phyloP scores from a whole-genome alignment of 2,888 invertebrate genomes.

The Prostheceraeus crozeri region DNA sequence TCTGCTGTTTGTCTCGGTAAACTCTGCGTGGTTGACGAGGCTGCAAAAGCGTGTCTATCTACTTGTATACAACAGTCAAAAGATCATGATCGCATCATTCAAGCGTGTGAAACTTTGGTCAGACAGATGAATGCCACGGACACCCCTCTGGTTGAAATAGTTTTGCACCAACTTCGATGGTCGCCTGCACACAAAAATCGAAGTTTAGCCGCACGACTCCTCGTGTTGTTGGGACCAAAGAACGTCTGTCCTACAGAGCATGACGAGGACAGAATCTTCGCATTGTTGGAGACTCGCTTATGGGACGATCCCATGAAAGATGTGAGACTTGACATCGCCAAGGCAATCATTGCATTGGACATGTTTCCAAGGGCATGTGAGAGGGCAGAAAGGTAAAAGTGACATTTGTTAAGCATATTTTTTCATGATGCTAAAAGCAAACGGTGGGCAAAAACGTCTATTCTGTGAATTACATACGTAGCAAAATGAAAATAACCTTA shows the following conservation, averaged over 20 bases:
- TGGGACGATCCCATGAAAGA: slow-evolving; percentile 54
- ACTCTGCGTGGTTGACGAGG: slow-evolving; percentile 48
- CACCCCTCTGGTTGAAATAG: slow-evolving; percentile 45
- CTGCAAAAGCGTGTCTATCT: not conserved
- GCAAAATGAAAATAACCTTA: too few relatives aligned
- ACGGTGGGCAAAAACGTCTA: too few relatives aligned
- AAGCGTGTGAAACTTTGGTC: slow-evolving; percentile 46
- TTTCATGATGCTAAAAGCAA: not conserved
- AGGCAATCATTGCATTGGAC: slow-evolving; percentile 50
- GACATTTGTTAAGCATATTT: slow-evolving; percentile 31
- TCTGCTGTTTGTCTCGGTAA: slow-evolving; percentile 51
- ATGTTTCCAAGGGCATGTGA: slow-evolving; percentile 52
- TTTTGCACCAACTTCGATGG: slow-evolving; percentile 45
- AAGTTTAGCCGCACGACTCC: slow-evolving; percentile 47
- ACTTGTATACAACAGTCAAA: not conserved
- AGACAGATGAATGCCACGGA: slow-evolving; percentile 47
- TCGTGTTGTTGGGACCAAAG: slow-evolving; percentile 47
- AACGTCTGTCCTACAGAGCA: too few relatives aligned
- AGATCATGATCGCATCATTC: not conserved
- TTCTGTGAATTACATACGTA: too few relatives aligned
- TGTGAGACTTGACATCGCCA: slow-evolving; percentile 49
- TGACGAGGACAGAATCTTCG: slow-evolving; percentile 42
- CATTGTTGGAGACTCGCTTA: slow-evolving; percentile 46
- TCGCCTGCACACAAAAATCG: slow-evolving; percentile 52
- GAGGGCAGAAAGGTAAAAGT: slow-evolving; percentile 51